Conservation (phyloP, 2,113 vertebrate genomes). For the Gnathonemus longibarbis region DNA sequence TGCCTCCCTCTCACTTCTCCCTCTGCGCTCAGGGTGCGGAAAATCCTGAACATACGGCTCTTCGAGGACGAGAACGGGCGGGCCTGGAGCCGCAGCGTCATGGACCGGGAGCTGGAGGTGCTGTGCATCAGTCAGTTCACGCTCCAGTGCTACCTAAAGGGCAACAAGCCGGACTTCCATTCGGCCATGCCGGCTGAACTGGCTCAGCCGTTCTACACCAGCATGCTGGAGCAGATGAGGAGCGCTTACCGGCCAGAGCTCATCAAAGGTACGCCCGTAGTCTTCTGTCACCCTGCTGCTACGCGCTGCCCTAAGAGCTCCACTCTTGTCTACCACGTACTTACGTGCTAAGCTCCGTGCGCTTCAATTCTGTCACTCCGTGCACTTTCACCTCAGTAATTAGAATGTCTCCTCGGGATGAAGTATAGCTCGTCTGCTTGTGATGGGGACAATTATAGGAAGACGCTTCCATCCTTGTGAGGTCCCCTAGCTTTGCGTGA, state of each 20-base stretch:
- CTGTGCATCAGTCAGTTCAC: slow-evolving; percentile 95
- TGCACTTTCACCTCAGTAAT: not conserved
- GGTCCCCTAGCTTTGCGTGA: not conserved
- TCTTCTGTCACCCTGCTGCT: not conserved
- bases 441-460: not conserved
- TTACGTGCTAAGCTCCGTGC: not conserved
- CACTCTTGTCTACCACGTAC: not conserved
- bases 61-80: slow-evolving; percentile 89
- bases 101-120: slow-evolving; percentile 85
- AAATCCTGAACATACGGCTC: slow-evolving; percentile 88
- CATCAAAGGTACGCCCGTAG: slow-evolving; percentile 69
- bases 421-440: not conserved
- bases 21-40: slow-evolving; percentile 69
- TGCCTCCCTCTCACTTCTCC: not conserved
- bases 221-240: slow-evolving; percentile 81
- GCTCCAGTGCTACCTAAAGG: slow-evolving; percentile 87
- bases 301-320: not conserved
- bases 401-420: not conserved
- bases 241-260: slow-evolving; percentile 79
- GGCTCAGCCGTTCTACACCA: slow-evolving; percentile 79
- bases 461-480: not conserved
- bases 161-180: slow-evolving; percentile 94
- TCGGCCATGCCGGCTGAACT: slow-evolving; percentile 83
- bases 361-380: not conserved
- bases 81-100: slow-evolving; percentile 85